phyloP scores from a whole-genome alignment of 2,888 invertebrate genomes.

The Eristalinus aeneus region DNA sequence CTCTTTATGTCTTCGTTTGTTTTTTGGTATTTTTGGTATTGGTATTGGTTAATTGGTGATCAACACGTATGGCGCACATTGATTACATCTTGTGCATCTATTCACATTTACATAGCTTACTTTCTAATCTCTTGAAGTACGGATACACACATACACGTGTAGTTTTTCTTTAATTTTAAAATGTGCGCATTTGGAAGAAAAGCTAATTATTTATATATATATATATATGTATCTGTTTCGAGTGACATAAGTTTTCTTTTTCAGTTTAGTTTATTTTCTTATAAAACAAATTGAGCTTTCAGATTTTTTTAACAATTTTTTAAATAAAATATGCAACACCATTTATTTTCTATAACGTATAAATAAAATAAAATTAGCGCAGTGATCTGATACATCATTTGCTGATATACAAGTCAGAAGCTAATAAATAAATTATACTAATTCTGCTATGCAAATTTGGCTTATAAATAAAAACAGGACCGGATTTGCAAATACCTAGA shows the following conservation, averaged over 20 bases:
- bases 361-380: neutral
- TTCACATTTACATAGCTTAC: constrained; percentile 4
- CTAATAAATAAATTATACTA: neutral
- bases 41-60: constrained; percentile 52
- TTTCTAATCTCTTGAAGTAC: constrained; percentile 6
- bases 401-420: neutral
- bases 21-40: constrained; percentile 66
- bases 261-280: neutral
- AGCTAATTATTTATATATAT: constrained; percentile 6
- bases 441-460: neutral
- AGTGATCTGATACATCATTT: neutral
- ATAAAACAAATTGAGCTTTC: neutral
- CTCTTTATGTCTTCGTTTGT: constrained; percentile 16
- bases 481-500: neutral
- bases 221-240: neutral
- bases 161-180: constrained; percentile 21
- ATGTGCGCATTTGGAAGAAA: constrained; percentile 59
- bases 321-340: neutral
- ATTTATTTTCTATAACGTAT: neutral
- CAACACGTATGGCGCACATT: neutral
- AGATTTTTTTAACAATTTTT: neutral
- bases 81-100: neutral
- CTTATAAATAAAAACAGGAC: neutral
- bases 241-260: neutral
- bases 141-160: neutral